Conservation (phyloP, 2,113 vertebrate genomes). For the Colaptes auratus region DNA sequence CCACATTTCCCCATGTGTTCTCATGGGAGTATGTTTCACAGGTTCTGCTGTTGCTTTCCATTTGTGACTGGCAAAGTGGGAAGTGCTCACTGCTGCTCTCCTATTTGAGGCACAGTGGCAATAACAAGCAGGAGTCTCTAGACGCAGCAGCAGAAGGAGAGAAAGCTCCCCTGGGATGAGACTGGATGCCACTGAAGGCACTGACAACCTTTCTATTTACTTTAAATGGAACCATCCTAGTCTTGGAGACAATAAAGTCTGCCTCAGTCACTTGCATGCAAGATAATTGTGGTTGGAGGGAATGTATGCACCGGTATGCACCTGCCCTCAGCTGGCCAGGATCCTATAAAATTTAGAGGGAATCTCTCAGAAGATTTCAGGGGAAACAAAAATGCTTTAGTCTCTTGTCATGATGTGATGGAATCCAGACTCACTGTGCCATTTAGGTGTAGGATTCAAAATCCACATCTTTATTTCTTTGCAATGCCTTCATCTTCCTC, state of each 20-base stretch:
- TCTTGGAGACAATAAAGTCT: not conserved
- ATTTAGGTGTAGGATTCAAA: not conserved
- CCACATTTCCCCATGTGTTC: not conserved
- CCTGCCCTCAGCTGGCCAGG: not conserved
- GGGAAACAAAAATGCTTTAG: not conserved
- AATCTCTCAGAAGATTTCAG: not conserved
- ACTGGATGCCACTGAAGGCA: not conserved
- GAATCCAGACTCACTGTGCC: not conserved
- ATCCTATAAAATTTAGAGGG: not conserved
- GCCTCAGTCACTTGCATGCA: not conserved
- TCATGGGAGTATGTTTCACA: not conserved
- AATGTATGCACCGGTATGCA: not conserved
- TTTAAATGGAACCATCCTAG: not conserved
- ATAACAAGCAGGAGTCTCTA: not conserved
- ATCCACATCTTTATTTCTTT: not conserved
- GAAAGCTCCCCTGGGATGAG: not conserved
- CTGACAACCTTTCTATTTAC: not conserved
- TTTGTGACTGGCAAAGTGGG: not conserved
- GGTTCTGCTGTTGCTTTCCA: not conserved
- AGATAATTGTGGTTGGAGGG: not conserved
- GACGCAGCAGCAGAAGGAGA: not conserved
- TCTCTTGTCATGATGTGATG: accelerated
- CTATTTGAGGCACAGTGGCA: not conserved
- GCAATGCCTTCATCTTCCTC: not conserved
- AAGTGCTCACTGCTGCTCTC: not conserved